These are phyloP conservation scores for Florisuga fusca DNA, from an alignment of 2,797 vertebrate genomes.

Conservation along the genomic window DNA sequence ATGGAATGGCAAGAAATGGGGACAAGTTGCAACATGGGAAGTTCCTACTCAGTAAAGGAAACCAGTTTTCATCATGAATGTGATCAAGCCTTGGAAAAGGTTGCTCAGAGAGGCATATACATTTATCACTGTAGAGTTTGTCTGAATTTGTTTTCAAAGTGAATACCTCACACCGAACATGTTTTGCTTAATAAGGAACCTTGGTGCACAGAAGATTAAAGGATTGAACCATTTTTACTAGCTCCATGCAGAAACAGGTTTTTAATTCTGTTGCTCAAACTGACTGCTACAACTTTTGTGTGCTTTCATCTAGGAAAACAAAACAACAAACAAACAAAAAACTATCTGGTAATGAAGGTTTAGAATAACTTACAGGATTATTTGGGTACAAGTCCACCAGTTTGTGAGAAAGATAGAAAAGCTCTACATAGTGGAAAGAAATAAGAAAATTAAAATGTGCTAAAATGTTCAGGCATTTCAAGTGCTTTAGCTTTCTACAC, in stretches of 20 bases:
- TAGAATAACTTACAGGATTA: conserved; percentile 91
- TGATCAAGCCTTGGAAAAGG: not conserved
- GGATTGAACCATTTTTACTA: not conserved
- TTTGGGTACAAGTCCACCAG: conserved; percentile 98
- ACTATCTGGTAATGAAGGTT: not conserved
- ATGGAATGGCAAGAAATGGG: not conserved
- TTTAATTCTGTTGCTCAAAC: conserved; percentile 16
- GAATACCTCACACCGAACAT: not conserved
- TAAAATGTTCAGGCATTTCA: not conserved
- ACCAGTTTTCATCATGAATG: not conserved
- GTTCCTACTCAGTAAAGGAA: not conserved
- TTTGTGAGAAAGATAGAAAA: conserved; percentile 99
- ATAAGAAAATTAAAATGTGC: conserved; percentile 36
- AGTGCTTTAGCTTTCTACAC: not conserved
- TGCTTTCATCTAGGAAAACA: not conserved
- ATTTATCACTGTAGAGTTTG: not conserved
- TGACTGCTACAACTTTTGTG: not conserved
- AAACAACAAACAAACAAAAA: not conserved
- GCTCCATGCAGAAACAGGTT: not conserved
- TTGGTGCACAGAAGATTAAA: not conserved
- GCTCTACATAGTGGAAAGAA: conserved; percentile 80
- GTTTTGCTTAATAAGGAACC: not conserved
- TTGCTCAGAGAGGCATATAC: not conserved
- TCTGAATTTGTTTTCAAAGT: not conserved
- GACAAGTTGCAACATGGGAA: not conserved